Conservation (phyloP, 2,797 vertebrate species). For the Choloepus didactylus region DNA sequence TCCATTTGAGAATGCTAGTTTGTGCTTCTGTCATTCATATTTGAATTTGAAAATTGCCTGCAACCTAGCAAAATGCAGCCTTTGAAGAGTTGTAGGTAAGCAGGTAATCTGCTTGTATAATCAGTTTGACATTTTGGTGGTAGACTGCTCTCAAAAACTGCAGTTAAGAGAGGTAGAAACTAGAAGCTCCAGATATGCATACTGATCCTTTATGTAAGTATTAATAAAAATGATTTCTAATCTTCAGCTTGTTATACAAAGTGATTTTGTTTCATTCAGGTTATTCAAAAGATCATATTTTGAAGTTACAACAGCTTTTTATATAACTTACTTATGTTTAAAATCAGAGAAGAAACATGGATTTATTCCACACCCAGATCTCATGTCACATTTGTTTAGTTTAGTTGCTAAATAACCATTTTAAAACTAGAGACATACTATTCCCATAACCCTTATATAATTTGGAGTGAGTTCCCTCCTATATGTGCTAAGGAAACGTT, state of each 20-base stretch:
- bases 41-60: constrained; percentile 56
- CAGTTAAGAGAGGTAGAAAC: constrained; percentile 36
- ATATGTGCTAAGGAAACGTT: constrained; percentile 61
- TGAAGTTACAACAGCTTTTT: constrained; percentile 76
- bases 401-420: constrained; percentile 82
- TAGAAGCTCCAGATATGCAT: constrained; percentile 6
- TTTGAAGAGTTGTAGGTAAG: background rate
- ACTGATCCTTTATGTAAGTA: constrained; percentile 35
- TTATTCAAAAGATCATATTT: constrained; percentile 70
- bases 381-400: constrained; percentile 84
- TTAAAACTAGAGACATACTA: constrained; percentile 76
- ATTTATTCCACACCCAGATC: constrained; percentile 79
- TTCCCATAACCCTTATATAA: constrained; percentile 76
- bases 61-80: background rate
- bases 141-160: constrained; percentile 50
- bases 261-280: constrained; percentile 66
- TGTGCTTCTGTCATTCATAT: constrained; percentile 41
- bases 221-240: constrained; percentile 68
- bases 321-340: constrained; percentile 79
- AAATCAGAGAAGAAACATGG: constrained; percentile 69
- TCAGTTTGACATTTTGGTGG: constrained; percentile 38
- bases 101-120: background rate
- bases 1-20: constrained; percentile 59
- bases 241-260: constrained; percentile 61
- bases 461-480: constrained; percentile 72